These are phyloP conservation scores for Bradypodion pumilum DNA, from an alignment of 2,797 vertebrate species.

Conservation along the genomic window DNA sequence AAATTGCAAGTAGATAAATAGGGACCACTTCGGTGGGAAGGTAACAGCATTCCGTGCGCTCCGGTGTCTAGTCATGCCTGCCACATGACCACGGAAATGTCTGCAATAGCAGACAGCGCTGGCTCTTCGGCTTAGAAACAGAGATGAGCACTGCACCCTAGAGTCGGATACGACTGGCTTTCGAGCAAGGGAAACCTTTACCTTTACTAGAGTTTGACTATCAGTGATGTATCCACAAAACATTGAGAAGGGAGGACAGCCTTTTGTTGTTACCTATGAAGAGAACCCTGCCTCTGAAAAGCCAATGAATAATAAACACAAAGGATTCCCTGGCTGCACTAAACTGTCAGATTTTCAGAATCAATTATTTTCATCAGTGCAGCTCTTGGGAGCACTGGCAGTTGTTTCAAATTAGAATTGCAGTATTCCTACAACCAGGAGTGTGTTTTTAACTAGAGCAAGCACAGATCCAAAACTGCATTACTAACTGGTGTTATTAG, in stretches of 20 bases:
- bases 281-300: background rate
- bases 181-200: too few species aligned
- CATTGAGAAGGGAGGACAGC: background rate
- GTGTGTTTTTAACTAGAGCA: conserved; percentile 24
- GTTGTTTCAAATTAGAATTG: conserved; percentile 26
- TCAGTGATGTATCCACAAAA: conserved; percentile 24
- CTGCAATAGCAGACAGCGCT: too few species aligned
- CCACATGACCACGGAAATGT: too few species aligned
- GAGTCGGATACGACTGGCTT: too few species aligned
- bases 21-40: too few species aligned
- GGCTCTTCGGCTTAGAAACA: too few species aligned
- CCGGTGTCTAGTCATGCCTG: too few species aligned
- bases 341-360: accelerated
- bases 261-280: conserved; percentile 23
- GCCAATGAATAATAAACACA: conserved; percentile 8
- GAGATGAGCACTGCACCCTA: too few species aligned
- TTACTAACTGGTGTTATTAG: conserved; percentile 59
- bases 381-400: conserved; percentile 29
- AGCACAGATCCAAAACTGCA: conserved; percentile 6
- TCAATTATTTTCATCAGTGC: background rate
- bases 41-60: too few species aligned
- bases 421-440: background rate
- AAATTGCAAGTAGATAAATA: too few species aligned
- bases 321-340: conserved; percentile 12
- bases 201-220: conserved; percentile 16